Percentiles rank a stretch among this genome's conserved stretches.
Evolutionary conservation across 1,140 invertebrate genomes (phyloP).

Genomic region (Leptinotarsa undecemlineata): DNA sequence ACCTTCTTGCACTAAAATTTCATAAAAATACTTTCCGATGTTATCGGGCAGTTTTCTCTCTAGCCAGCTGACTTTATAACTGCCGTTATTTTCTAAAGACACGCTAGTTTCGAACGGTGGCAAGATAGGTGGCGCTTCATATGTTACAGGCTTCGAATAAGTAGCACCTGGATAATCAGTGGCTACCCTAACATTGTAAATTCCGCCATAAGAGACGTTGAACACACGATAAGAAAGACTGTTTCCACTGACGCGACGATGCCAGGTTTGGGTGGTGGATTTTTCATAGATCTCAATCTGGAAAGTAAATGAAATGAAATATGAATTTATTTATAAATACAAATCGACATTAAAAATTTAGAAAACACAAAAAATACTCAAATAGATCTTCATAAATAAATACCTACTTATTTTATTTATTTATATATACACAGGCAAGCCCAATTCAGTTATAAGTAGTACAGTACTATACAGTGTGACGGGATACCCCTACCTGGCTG

Average conservation of each 20-base stretch:
- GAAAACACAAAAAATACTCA: too few species aligned
- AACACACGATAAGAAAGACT: constrained; percentile 60
- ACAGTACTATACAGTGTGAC: too few species aligned
- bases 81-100: constrained; percentile 60
- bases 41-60: constrained; percentile 48
- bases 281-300: constrained; percentile 48
- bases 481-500: too few species aligned
- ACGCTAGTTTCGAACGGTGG: constrained; percentile 68
- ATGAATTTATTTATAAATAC: too few species aligned
- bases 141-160: constrained; percentile 56
- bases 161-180: constrained; percentile 60
- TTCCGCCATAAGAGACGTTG: constrained; percentile 64
- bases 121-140: constrained; percentile 62
- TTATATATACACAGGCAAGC: too few species aligned
- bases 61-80: constrained; percentile 68
- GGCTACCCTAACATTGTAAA: constrained; percentile 65
- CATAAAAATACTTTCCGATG: constrained; percentile 56
- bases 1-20: constrained; percentile 66
- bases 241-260: constrained; percentile 54
- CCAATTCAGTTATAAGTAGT: too few species aligned
- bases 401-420: too few species aligned
- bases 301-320: constrained; percentile 8
- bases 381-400: too few species aligned
- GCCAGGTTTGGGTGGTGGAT: constrained; percentile 49
- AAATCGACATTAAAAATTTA: too few species aligned